A percentile compares a stretch with the other conserved stretches of the same genome.
These are phyloP conservation scores for Camptogramma bilineatum DNA, from an alignment of 2,888 invertebrate genomes.

Conservation along the genomic window DNA sequence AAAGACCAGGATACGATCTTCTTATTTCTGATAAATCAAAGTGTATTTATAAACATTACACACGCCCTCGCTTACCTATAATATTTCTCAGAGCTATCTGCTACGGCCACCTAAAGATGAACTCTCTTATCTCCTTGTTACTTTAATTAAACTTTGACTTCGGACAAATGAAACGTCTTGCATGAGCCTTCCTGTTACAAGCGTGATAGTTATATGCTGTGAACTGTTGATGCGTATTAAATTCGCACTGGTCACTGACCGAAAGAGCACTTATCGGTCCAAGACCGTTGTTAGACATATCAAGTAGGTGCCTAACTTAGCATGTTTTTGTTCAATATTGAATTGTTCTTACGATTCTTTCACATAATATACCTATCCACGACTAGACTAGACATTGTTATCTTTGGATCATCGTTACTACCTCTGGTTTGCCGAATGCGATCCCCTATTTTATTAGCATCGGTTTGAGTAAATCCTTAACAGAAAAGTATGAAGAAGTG, in stretches of 20 bases:
- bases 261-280: neutral
- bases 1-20: slow-evolving; percentile 1
- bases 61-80: slow-evolving; percentile 12
- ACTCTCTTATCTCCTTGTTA: slow-evolving; percentile 33
- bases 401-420: too few species aligned
- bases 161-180: slow-evolving; percentile 21
- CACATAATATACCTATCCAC: too few species aligned
- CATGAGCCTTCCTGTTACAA: slow-evolving; percentile 38
- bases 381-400: too few species aligned
- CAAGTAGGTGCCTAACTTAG: neutral
- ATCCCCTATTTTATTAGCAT: too few species aligned
- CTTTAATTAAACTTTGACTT: slow-evolving; percentile 23
- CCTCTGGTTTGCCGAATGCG: too few species aligned
- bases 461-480: too few species aligned
- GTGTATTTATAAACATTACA: slow-evolving; percentile 22
- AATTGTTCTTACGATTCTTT: too few species aligned
- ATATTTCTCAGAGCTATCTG: slow-evolving; percentile 27
- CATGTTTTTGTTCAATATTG: too few species aligned
- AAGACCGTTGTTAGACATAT: neutral
- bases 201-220: slow-evolving; percentile 30
- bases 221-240: neutral
- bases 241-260: neutral
- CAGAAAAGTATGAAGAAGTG: too few species aligned
- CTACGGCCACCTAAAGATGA: slow-evolving; percentile 28
- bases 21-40: slow-evolving; percentile 7